Evolutionary conservation across 1,140 invertebrate species (phyloP).

Genomic region (Camponotus pennsylvanicus): DNA sequence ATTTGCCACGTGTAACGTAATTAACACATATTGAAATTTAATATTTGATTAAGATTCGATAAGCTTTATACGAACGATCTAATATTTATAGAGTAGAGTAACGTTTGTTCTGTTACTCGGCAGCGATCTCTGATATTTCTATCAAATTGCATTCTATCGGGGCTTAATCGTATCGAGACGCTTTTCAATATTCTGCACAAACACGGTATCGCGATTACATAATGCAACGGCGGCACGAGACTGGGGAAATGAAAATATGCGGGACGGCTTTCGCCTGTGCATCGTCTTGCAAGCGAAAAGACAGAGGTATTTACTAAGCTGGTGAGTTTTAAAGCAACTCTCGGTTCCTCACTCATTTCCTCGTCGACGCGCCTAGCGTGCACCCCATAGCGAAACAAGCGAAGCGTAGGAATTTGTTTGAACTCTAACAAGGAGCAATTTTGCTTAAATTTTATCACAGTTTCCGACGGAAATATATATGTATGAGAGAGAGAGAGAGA

Average conservation of each 20-base stretch:
- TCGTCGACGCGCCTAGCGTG: not conserved
- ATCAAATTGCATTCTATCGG: slow-evolving; percentile 36
- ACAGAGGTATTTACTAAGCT: slow-evolving; percentile 28
- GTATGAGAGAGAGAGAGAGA: not conserved
- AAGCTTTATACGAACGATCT: slow-evolving; percentile 1
- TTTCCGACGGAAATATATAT: not conserved
- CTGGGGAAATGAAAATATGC: slow-evolving; percentile 50
- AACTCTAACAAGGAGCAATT: slow-evolving; percentile 43
- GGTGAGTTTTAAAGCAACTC: slow-evolving; percentile 14
- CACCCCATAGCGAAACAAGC: slow-evolving; percentile 16
- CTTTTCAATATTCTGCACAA: slow-evolving; percentile 57
- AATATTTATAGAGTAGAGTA: slow-evolving; percentile 33
- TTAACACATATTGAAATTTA: slow-evolving; percentile 29
- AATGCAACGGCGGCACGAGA: slow-evolving; percentile 8
- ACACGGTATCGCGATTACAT: slow-evolving; percentile 46
- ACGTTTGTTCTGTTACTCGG: slow-evolving; percentile 10
- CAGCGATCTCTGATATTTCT: slow-evolving; percentile 47
- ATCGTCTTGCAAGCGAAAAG: slow-evolving; percentile 9
- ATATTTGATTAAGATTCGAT: slow-evolving; percentile 21
- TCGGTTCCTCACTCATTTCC: slow-evolving; percentile 42
- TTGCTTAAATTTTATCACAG: slow-evolving; percentile 49
- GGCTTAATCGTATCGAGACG: slow-evolving; percentile 49
- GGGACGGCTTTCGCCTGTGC: slow-evolving; percentile 13
- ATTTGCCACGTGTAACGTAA: not conserved
- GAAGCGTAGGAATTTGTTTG: slow-evolving; percentile 58